Conservation (phyloP, 2,113 vertebrate species). For the Leptosomus discolor region DNA sequence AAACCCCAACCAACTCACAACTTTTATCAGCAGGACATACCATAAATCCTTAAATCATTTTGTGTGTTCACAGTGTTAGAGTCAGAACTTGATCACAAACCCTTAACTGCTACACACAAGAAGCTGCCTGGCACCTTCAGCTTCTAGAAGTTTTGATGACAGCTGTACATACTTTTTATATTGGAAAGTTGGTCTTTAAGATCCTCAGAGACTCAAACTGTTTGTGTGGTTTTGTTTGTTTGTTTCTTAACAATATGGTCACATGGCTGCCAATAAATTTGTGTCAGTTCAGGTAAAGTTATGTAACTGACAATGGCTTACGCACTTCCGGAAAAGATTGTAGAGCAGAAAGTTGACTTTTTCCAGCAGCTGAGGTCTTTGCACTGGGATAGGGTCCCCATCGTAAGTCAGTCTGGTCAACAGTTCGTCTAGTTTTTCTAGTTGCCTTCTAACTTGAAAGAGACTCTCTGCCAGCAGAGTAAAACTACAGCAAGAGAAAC, state of each 20-base stretch:
- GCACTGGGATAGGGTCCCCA: constrained; percentile 89
- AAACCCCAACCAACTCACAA: no score
- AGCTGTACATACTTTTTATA: neutral
- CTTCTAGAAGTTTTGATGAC: neutral
- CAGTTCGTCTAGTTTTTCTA: constrained; percentile 93
- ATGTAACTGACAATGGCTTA: neutral
- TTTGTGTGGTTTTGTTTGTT: no score
- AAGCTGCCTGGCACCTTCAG: neutral
- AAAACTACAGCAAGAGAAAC: constrained; percentile 77
- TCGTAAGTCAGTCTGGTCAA: constrained; percentile 91
- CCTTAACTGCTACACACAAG: neutral
- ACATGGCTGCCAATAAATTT: neutral
- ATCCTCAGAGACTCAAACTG: neutral
- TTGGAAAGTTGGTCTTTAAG: neutral
- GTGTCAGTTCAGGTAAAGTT: neutral
- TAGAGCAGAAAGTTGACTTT: constrained; percentile 88
- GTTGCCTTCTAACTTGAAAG: constrained; percentile 92
- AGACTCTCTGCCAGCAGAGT: constrained; percentile 90
- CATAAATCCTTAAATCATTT: neutral
- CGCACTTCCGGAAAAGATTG: constrained; percentile 91
- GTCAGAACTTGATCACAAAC: neutral
- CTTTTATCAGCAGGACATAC: neutral
- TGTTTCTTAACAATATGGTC: neutral
- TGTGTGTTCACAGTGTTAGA: neutral
- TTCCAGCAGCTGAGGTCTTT: constrained; percentile 88